Percentiles rank a stretch among this genome's conserved stretches.
phyloP scores from a whole-genome alignment of 1,140 invertebrate genomes.

The Drosophila setifemur region DNA sequence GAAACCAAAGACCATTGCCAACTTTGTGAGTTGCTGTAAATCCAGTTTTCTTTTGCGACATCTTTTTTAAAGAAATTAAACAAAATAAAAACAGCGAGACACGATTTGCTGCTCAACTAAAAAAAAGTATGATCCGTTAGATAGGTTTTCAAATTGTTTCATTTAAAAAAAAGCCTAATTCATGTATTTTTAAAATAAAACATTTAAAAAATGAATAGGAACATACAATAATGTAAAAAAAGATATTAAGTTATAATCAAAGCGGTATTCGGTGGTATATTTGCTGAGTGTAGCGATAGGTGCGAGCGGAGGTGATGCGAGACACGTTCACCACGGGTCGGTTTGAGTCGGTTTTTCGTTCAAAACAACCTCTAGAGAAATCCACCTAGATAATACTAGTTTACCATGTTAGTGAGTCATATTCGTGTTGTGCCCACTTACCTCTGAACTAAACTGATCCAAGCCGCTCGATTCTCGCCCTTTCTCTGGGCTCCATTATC shows the following conservation, averaged over 20 bases:
- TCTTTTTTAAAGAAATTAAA: slow-evolving; percentile 42
- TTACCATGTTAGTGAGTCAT: slow-evolving; percentile 59
- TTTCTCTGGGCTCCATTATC: neutral
- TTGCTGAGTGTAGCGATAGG: slow-evolving; percentile 7
- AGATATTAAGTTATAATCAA: too few relatives aligned
- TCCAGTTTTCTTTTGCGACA: slow-evolving; percentile 49
- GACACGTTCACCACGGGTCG: slow-evolving; percentile 43
- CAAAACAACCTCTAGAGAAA: slow-evolving; percentile 40
- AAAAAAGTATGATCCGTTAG: too few relatives aligned
- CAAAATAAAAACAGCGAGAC: slow-evolving; percentile 13
- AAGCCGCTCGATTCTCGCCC: slow-evolving; percentile 18
- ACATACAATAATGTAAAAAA: too few relatives aligned
- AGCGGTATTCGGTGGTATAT: too few relatives aligned
- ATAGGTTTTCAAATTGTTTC: too few relatives aligned
- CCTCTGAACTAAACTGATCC: slow-evolving; percentile 28
- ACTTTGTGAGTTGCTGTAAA: slow-evolving; percentile 32
- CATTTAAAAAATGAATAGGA: too few relatives aligned
- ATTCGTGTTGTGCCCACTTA: slow-evolving; percentile 50
- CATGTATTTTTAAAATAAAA: too few relatives aligned
- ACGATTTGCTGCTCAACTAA: too few relatives aligned
- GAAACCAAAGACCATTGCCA: slow-evolving; percentile 40
- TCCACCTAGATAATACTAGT: slow-evolving; percentile 51
- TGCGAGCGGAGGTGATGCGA: slow-evolving; percentile 41
- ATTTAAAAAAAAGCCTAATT: too few relatives aligned
- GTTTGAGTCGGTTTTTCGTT: slow-evolving; percentile 26